Evolutionary conservation across 2,797 vertebrate species (phyloP), one percentile per base, ranked within the genome.

Genomic region (Schizothorax lantsangensis): DNA sequence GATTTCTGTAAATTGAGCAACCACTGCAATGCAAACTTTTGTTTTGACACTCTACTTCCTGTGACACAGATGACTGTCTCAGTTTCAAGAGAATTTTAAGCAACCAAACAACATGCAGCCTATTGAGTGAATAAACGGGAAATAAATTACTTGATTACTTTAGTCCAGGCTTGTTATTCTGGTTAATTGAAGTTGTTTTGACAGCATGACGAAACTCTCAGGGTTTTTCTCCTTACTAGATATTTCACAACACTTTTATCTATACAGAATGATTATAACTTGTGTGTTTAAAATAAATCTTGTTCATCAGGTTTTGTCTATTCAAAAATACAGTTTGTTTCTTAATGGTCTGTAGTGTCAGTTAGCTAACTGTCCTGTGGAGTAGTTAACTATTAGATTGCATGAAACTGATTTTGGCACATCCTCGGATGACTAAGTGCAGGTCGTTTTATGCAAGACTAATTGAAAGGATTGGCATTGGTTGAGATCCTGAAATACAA

Each of bases 401-500:
- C 45, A 75, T 52, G 43, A 49, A n/a, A 83, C 69, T 45, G 6
- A 43, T 59, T 30, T 45, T 64, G 74, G 45, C 86, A 79, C 84
- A 38, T 86, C 88, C 78, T 84, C 26, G 21, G 40, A 45, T 83
- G 85, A 87, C 79, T 85, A 59, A 52, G 17, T 52, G 21, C 2
- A 19, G 0, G 26, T 85, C 19, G 71, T 40, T 59, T 84, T 84
- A 64, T 47, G 79, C 69, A 40, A 69, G 81, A 43, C 54, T 73
- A 74, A 84, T 89, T 4, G 19, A 49, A 21, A 4, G 6, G 64
- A 47, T 59, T 86, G 54, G 40, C 81, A 84, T 49, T 30, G 38
- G 79, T 45, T 62, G 19, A 45, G 0, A 43, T 77, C 68, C 73
- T 85, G 45, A 66, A 62, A 40, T 64, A 66, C n/a, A 17, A 54